Base-by-base conservation (phyloP, 2,888 invertebrate species). In the Pandemis corylana region DNA sequence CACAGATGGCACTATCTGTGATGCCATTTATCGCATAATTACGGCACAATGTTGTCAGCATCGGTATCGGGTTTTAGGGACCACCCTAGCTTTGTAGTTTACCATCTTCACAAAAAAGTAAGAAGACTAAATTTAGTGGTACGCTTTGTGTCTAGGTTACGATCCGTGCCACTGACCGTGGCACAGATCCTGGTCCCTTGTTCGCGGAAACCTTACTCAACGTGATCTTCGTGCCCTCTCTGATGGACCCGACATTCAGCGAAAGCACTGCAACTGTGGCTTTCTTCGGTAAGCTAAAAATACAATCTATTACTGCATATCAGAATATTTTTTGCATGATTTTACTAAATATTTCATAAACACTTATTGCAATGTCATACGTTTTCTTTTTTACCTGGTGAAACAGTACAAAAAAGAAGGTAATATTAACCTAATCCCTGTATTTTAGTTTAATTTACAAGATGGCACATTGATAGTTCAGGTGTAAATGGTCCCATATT, bases 141-240 rank as follows among this genome's bases (percentile, higher is more conserved):
- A n/a, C n/a, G 6, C 9, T 76, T 77, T 73, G 78, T 13, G 44
- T 49, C 0, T 76, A 95, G 95, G 82, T 95, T 15, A 93, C 88
- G 7, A 85, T 95, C 65, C 88, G 88, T 44, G 95, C 94, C 0
- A 90, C 89, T 3, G 95, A 95, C 80, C 91, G 94, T 6, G 95
- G 95, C 0, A 89, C 87, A 0, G 90, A 90, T 6, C 92, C 93
- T 0, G 83, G 83, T 0, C 80, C 88, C 0, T 80, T 81, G 0
- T 82, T 70, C 36, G 77, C 88, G 0, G 86, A 84, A 66, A 80
- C 81, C 61, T 82, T 89, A 1, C 77, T 95, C 53, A 85, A 81
- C 2, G 85, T 95, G 0, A 85, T 91, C 36, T 95, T 95, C 80
- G 91, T 95, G 46, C 93, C 95, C 15, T 91, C 92, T 15, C 85